These are phyloP conservation scores for Rhombomys opimus DNA, from an alignment of 2,113 vertebrate genomes.

Conservation along the genomic window DNA sequence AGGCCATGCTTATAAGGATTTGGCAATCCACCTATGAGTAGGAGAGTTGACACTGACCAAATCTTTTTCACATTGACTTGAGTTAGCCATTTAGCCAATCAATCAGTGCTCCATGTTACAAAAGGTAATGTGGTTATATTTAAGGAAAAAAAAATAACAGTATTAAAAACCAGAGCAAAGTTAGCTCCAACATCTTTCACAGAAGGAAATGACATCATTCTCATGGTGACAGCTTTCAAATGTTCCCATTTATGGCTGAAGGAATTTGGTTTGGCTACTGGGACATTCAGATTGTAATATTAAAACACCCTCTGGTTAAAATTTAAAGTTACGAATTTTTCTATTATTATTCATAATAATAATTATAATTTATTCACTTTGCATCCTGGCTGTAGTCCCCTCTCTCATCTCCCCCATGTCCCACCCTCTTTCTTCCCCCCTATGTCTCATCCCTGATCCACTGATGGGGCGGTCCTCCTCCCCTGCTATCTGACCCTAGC, in stretches of 20 bases:
- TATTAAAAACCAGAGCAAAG: neutral
- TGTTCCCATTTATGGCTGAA: neutral
- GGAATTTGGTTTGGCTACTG: neutral
- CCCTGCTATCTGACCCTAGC: too few relatives aligned
- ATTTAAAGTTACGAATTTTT: too few relatives aligned
- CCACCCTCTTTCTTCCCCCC: too few relatives aligned
- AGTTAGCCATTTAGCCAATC: neutral
- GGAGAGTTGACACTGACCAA: neutral
- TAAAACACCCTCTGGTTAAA: neutral
- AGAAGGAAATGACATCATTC: neutral
- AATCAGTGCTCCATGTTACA: neutral
- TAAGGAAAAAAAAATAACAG: neutral
- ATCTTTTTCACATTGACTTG: neutral
- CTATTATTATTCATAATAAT: too few relatives aligned
- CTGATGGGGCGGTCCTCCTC: too few relatives aligned
- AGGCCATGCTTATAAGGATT: neutral
- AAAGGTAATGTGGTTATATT: constrained; percentile 12
- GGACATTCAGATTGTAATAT: neutral
- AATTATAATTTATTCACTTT: too few relatives aligned
- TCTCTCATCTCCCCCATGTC: too few relatives aligned
- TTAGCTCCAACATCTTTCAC: neutral
- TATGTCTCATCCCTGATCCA: too few relatives aligned
- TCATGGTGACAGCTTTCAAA: neutral
- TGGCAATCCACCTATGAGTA: neutral
- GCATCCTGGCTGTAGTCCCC: too few relatives aligned